Conservation (phyloP, 92 coral and sea anemone genomes). For the Desmophyllum pertusum region DNA sequence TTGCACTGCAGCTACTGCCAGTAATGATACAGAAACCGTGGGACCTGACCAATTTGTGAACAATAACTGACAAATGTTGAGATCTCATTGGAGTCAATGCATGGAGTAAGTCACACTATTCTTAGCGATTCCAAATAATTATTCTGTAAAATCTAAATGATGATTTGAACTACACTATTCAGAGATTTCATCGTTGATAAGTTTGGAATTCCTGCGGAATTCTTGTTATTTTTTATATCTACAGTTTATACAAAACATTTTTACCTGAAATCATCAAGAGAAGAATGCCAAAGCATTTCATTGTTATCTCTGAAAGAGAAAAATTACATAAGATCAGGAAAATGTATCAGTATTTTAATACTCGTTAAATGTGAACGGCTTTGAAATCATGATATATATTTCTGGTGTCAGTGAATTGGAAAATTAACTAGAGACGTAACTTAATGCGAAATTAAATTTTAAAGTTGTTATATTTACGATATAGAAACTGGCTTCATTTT, state of each 20-base stretch:
- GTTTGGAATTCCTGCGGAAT: background rate
- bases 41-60: too few relatives aligned
- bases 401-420: too few relatives aligned
- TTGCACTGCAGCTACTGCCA: too few relatives aligned
- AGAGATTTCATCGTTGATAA: background rate
- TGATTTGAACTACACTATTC: too few relatives aligned
- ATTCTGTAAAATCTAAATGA: too few relatives aligned
- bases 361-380: background rate
- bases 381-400: background rate
- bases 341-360: background rate
- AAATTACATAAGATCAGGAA: background rate
- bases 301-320: background rate
- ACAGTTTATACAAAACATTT: background rate
- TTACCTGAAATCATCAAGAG: constrained; percentile 1
- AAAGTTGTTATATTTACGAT: background rate
- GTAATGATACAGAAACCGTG: too few relatives aligned
- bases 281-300: background rate
- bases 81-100: too few relatives aligned
- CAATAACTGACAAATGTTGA: too few relatives aligned
- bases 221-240: background rate
- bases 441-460: background rate
- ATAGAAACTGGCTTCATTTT: too few relatives aligned
- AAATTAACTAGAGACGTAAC: background rate
- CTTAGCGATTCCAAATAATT: too few relatives aligned
- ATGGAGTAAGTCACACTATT: too few relatives aligned